A percentile compares a stretch with the other conserved stretches of the same genome.
phyloP scores from a whole-genome alignment of 2,797 vertebrate species.

The Tinamus major region DNA sequence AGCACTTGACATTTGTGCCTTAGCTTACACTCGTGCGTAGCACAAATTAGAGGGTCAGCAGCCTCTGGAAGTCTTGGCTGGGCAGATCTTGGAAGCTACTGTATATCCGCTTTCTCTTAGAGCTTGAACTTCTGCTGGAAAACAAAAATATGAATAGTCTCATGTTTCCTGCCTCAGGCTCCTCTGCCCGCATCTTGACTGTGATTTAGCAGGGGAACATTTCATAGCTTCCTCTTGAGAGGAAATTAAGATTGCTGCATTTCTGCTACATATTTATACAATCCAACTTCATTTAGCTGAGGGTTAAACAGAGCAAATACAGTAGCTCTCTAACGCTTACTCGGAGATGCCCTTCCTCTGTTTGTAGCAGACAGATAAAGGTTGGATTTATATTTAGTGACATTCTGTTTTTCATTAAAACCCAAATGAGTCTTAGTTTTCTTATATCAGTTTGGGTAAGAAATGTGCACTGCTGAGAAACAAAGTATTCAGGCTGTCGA shows the following conservation, averaged over 20 bases:
- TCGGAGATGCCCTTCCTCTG: background rate
- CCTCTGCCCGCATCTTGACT: background rate
- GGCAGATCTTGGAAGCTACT: background rate
- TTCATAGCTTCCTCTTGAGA: background rate
- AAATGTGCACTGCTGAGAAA: background rate
- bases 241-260: background rate
- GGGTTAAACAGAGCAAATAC: background rate
- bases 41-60: background rate
- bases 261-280: background rate
- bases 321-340: background rate
- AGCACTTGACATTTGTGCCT: background rate
- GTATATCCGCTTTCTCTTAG: background rate
- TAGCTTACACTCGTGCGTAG: background rate
- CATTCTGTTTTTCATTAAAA: slow-evolving; percentile 41
- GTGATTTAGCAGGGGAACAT: background rate
- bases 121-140: background rate
- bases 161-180: background rate
- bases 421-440: background rate
- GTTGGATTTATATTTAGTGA: slow-evolving; percentile 28
- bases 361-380: background rate
- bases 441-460: slow-evolving; percentile 28
- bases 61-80: background rate
- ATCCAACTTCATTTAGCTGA: background rate
- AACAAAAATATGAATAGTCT: background rate
- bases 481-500: slow-evolving; percentile 26